A percentile compares a stretch with the other conserved stretches of the same genome.
Evolutionary conservation across 2,797 vertebrate genomes (phyloP).

Genomic region (Liasis olivaceus): DNA sequence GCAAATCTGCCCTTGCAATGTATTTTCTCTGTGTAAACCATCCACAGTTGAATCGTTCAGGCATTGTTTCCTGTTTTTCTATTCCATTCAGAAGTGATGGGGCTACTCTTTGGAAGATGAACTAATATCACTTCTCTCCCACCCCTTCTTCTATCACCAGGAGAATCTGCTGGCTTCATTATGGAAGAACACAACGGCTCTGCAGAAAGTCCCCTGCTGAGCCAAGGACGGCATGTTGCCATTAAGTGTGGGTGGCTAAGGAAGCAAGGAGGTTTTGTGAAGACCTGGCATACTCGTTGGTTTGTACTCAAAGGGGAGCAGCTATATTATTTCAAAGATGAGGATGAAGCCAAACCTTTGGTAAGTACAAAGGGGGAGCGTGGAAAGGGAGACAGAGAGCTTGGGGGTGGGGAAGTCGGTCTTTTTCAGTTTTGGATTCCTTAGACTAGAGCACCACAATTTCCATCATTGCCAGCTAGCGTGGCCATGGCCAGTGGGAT

Average conservation of each 20-base stretch:
- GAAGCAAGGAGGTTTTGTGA: conserved; percentile 98
- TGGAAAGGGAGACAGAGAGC: not conserved
- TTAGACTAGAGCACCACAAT: too few relatives aligned
- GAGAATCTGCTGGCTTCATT: conserved; percentile 60
- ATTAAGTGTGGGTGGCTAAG: conserved; percentile 93
- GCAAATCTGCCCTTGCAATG: not conserved
- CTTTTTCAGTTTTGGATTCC: not conserved
- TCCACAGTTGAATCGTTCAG: rapidly evolving
- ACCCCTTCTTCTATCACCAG: conserved; percentile 60
- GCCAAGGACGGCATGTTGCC: conserved; percentile 71
- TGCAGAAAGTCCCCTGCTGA: conserved; percentile 70
- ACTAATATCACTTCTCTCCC: conserved; percentile 30
- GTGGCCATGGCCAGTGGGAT: too few relatives aligned
- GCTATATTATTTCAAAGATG: conserved; percentile 95
- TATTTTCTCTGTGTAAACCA: not conserved
- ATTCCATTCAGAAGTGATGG: not conserved
- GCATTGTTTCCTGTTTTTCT: not conserved
- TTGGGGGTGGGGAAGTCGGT: not conserved
- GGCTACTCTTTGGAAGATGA: not conserved
- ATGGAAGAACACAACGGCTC: conserved; percentile 88
- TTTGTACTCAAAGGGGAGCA: conserved; percentile 96
- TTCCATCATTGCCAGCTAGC: not conserved
- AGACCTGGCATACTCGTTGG: conserved; percentile 98
- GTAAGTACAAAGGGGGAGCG: conserved; percentile 76
- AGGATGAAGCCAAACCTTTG: conserved; percentile 95